phyloP scores from a whole-genome alignment of 2,113 vertebrate species.

The Hippocampus guttulatus region DNA sequence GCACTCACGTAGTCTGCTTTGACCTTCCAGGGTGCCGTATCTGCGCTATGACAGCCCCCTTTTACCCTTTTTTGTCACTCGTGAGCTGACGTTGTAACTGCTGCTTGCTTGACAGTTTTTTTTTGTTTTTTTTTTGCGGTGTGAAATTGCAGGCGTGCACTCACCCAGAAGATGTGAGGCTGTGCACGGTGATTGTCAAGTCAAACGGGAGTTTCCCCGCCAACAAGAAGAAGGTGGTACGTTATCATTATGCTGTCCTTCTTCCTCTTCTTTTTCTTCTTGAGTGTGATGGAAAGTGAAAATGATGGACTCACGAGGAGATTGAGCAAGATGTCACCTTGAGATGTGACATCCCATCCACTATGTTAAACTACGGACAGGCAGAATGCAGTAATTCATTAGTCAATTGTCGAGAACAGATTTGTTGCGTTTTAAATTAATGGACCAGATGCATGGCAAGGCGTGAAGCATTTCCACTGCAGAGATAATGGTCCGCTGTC shows the following conservation, averaged over 20 bases:
- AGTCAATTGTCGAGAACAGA: not conserved
- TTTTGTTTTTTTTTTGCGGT: not conserved
- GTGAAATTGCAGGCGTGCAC: constrained; percentile 85
- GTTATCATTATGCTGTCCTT: constrained; percentile 38
- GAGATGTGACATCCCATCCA: constrained; percentile 6
- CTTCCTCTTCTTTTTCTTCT: not conserved
- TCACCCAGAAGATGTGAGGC: constrained; percentile 95
- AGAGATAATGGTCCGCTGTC: not conserved
- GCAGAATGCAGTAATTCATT: not conserved
- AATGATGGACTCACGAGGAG: not conserved
- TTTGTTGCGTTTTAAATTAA: not conserved
- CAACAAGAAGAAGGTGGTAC: constrained; percentile 95
- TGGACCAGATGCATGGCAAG: not conserved
- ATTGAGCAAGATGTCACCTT: constrained; percentile 17
- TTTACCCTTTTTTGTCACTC: constrained; percentile 13
- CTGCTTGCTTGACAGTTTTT: constrained; percentile 53
- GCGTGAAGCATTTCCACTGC: not conserved
- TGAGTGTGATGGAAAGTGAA: not conserved
- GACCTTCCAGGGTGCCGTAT: constrained; percentile 13
- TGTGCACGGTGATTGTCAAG: constrained; percentile 94
- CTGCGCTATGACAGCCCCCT: constrained; percentile 20
- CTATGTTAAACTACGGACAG: not conserved
- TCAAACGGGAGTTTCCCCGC: constrained; percentile 93
- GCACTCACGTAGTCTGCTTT: constrained; percentile 11
- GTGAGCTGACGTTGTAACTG: constrained; percentile 30